Base-by-base conservation (phyloP, 1,140 invertebrate species). In the Belonocnema kinseyi region DNA sequence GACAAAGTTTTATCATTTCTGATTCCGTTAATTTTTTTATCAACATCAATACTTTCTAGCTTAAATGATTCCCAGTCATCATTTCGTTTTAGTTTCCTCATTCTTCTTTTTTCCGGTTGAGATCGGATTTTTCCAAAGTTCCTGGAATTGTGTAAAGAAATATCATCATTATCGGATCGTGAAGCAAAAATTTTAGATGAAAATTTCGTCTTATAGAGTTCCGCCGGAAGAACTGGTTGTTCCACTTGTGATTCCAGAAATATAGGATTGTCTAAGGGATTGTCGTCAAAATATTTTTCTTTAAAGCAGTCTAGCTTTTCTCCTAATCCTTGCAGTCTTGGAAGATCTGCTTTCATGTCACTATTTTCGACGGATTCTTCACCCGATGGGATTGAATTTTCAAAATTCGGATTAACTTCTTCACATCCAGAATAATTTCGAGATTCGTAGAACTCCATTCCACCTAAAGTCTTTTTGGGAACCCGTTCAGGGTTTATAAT, bases 291-390 rank as follows among this genome's bases (percentile, higher is more conserved):
- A 89, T 94, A 96, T 90, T 95, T 95, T 5, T 90, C 90, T 88
- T 95, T 95, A 19, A 94, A 93, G 84, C 95, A 96, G 78, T 95
- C 93, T n/a, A 96, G 93, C 90, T 94, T 94, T 80, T 95, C 93
- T 6, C 95, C 95, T 12, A 96, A 88, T 13, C 93, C 93, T 66
- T 78, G 79, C 13, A 94, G 81, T 76, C 92, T 88, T 8, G 92
- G 91, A 4, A 84, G 58, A 77, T 89, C 78, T 53, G 85, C 81
- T 11, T 85, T 85, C 6, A 77, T 86, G 6, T 83, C 88, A 90
- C 74, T 77, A 56, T 91, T 86, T 3, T 82, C 76, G 0, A 73
- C 75, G 11, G 87, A 81, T 75, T 91, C 86, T 21, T 90, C 87
- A 56, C 87, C 84, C 21, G 87, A 76, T 5, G 92, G 91, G 7